phyloP scores from a whole-genome alignment of 2,888 invertebrate genomes.

The Agriopis aurantiaria region DNA sequence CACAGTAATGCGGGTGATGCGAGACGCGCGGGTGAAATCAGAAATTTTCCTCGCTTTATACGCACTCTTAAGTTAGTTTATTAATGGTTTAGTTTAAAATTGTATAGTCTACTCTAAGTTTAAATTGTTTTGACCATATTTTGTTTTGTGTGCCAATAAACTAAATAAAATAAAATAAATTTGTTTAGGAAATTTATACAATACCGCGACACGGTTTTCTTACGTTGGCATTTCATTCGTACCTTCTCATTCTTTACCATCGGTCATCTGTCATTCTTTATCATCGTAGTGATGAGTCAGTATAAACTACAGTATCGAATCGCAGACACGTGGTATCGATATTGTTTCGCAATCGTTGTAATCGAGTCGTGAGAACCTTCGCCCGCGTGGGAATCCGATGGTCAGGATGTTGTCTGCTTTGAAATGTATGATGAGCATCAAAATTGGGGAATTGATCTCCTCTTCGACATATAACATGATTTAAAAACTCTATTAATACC shows the following conservation, averaged over 20 bases:
- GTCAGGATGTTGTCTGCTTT: constrained; percentile 26
- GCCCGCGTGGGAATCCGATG: constrained; percentile 40
- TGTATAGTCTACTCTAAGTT: too few relatives aligned
- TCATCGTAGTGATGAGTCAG: constrained; percentile 14
- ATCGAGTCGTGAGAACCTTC: constrained; percentile 44
- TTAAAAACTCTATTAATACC: too few relatives aligned
- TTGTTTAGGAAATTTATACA: too few relatives aligned
- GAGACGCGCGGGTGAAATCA: too few relatives aligned
- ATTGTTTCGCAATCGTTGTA: constrained; percentile 37
- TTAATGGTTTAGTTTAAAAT: too few relatives aligned
- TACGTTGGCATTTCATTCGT: background rate
- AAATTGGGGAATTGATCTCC: background rate
- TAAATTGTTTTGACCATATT: too few relatives aligned
- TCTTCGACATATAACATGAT: background rate
- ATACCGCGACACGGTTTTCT: background rate
- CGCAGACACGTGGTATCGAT: constrained; percentile 21
- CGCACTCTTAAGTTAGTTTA: too few relatives aligned
- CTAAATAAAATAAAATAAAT: too few relatives aligned
- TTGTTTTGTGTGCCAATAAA: too few relatives aligned
- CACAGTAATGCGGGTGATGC: too few relatives aligned
- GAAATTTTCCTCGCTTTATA: too few relatives aligned
- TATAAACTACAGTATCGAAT: constrained; percentile 19
- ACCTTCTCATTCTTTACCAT: background rate
- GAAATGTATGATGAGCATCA: constrained; percentile 1
- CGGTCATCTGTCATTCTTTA: too few relatives aligned